Evolutionary conservation across 1,140 invertebrate genomes (phyloP).

Genomic region (Adoxophyes honmai): DNA sequence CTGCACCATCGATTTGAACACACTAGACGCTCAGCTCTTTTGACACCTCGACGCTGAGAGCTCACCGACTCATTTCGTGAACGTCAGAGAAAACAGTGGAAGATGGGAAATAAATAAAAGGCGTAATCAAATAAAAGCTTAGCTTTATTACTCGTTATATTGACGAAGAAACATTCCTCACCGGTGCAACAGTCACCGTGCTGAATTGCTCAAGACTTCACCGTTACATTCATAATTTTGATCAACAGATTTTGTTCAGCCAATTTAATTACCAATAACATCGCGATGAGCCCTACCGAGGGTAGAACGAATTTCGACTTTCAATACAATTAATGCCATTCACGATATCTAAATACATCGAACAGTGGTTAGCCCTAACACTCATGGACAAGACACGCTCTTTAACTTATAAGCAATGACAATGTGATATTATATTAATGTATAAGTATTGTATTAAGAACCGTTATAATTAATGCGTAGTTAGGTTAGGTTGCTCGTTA

Average conservation of each 20-base stretch:
- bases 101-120: slow-evolving; percentile 55
- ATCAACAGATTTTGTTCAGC: slow-evolving; percentile 61
- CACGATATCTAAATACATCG: slow-evolving; percentile 72
- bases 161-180: slow-evolving; percentile 78
- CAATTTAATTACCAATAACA: slow-evolving; percentile 54
- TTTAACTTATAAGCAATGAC: slow-evolving; percentile 78
- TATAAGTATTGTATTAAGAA: slow-evolving; percentile 73
- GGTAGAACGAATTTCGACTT: slow-evolving; percentile 42
- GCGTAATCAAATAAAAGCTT: slow-evolving; percentile 76
- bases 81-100: no score
- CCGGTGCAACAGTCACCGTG: slow-evolving; percentile 69
- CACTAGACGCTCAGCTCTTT: no score
- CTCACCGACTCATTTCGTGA: no score
- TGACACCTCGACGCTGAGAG: no score
- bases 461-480: slow-evolving; percentile 74
- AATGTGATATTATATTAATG: slow-evolving; percentile 76
- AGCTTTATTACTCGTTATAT: slow-evolving; percentile 78
- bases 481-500: slow-evolving; percentile 71
- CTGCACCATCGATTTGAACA: no score
- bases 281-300: slow-evolving; percentile 24
- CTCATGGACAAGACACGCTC: slow-evolving; percentile 77
- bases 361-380: slow-evolving; percentile 76
- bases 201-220: slow-evolving; percentile 50
- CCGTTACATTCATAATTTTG: slow-evolving; percentile 61
- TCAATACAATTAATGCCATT: slow-evolving; percentile 49